phyloP scores from a whole-genome alignment of 2,888 invertebrate species.

The Harpagoxenus sublaevis region DNA sequence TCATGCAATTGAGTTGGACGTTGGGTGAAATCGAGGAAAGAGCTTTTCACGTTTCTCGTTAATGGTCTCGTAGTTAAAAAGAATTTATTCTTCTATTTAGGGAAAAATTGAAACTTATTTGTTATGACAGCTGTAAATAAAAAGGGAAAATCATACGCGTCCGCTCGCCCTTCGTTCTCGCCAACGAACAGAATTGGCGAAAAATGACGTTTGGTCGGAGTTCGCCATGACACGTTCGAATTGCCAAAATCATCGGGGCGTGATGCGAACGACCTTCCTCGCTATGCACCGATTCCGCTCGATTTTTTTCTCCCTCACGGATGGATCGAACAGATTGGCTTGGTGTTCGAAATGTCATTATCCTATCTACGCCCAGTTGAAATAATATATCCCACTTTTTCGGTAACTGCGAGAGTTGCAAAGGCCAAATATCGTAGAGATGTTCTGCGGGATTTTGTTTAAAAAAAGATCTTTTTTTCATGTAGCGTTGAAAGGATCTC shows the following conservation, averaged over 20 bases:
- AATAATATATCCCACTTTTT: neutral
- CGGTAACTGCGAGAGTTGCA: neutral
- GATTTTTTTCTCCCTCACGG: neutral
- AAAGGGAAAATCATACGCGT: neutral
- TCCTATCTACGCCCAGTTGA: neutral
- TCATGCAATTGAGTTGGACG: neutral
- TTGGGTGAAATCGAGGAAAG: neutral
- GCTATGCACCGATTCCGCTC: constrained; percentile 46
- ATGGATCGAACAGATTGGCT: constrained; percentile 40
- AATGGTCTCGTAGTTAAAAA: neutral
- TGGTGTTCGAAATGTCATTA: constrained; percentile 30
- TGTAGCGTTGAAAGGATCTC: too few relatives aligned
- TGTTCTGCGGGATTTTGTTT: neutral
- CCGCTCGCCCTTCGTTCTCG: neutral
- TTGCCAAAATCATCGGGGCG: constrained; percentile 47
- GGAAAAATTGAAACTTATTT: neutral
- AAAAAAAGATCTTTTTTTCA: neutral
- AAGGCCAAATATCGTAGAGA: neutral
- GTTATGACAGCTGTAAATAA: neutral
- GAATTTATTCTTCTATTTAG: neutral
- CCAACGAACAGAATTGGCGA: neutral
- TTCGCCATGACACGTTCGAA: constrained; percentile 27
- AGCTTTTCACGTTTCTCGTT: neutral
- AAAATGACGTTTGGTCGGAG: constrained; percentile 37
- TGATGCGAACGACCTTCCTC: constrained; percentile 61